Percentiles rank a stretch among this genome's conserved stretches.
Conservation (phyloP, 2,797 vertebrate species). For the Pelodytes ibericus region DNA sequence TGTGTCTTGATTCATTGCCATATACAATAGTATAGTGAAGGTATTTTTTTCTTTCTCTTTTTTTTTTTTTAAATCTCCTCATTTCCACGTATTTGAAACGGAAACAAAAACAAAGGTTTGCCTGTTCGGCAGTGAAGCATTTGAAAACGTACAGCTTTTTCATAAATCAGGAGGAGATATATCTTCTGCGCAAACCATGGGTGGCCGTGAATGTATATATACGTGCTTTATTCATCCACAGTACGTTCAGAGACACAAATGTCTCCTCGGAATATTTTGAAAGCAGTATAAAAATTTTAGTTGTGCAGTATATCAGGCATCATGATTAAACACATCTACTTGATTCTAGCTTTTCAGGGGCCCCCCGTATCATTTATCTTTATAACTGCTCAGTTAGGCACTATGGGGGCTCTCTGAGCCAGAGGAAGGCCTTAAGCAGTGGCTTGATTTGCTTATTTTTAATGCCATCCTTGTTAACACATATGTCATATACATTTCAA, state of each 20-base stretch:
- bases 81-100: constrained; percentile 10
- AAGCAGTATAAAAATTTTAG: not conserved
- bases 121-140: constrained; percentile 20
- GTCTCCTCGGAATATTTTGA: not conserved
- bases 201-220: constrained; percentile 24
- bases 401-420: too few relatives aligned
- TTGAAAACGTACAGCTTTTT: constrained; percentile 32
- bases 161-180: constrained; percentile 38
- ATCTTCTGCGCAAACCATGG: constrained; percentile 23
- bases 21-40: constrained; percentile 30
- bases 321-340: too few relatives aligned
- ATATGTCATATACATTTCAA: not conserved
- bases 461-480: too few relatives aligned
- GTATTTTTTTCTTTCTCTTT: constrained; percentile 13
- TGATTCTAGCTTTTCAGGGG: too few relatives aligned
- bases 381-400: too few relatives aligned
- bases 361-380: too few relatives aligned
- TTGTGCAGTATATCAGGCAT: not conserved
- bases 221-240: constrained; percentile 3
- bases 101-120: constrained; percentile 41
- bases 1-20: constrained; percentile 28
- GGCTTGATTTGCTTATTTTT: too few relatives aligned
- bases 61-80: constrained; percentile 22
- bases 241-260: not conserved
- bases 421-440: too few relatives aligned